A percentile compares a stretch with the other conserved stretches of the same genome.
Evolutionary conservation across 2,888 invertebrate species (phyloP).

Genomic region (Alsophila aescularia): DNA sequence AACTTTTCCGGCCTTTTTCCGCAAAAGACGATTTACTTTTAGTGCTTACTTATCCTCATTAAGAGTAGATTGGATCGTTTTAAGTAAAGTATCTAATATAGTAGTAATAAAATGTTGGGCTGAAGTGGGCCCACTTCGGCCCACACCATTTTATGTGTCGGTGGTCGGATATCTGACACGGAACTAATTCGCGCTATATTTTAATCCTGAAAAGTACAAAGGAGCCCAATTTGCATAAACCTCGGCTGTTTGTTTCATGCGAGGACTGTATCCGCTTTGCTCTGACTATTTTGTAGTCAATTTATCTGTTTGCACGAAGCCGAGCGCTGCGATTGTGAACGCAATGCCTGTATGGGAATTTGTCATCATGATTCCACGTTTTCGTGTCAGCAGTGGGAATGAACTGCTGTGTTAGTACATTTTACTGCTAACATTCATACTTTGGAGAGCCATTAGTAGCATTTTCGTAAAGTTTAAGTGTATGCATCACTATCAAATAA

Average conservation of each 20-base stretch:
- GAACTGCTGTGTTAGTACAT: background rate
- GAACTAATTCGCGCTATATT: conserved; percentile 83
- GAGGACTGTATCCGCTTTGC: conserved; percentile 78
- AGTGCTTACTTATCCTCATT: conserved; percentile 40
- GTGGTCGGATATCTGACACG: conserved; percentile 77
- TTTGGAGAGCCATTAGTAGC: too few species aligned
- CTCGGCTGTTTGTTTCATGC: conserved; percentile 81
- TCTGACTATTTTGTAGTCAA: conserved; percentile 74
- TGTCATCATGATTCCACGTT: conserved; percentile 29
- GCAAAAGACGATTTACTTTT: conserved; percentile 34
- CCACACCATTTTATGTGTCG: too few species aligned
- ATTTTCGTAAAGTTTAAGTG: too few species aligned
- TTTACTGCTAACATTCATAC: background rate
- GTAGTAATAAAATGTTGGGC: conserved; percentile 68
- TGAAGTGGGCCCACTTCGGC: conserved; percentile 60
- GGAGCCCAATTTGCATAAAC: conserved; percentile 83
- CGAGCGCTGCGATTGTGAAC: conserved; percentile 31
- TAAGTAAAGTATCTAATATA: conserved; percentile 57
- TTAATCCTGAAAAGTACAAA: conserved; percentile 82
- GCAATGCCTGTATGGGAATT: conserved; percentile 22
- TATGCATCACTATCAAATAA: too few species aligned
- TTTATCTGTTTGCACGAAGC: conserved; percentile 71
- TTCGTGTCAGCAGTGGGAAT: background rate
- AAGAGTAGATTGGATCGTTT: conserved; percentile 51
- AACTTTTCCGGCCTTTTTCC: conserved; percentile 29